Evolutionary conservation across 1,140 invertebrate species (phyloP).

Genomic region (Drosophila pachea): DNA sequence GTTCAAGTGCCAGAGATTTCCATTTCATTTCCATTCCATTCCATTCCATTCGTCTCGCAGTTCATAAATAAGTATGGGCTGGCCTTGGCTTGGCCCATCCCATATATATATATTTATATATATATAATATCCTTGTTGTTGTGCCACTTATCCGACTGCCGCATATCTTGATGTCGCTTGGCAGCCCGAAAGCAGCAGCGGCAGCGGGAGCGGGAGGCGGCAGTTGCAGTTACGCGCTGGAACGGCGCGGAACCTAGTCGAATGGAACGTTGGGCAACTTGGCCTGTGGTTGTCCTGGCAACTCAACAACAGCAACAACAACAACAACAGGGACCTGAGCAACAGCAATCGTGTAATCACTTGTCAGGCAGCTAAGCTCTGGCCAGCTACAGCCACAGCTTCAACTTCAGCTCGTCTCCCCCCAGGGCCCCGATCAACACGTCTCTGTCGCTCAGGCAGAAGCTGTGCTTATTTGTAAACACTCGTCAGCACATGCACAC

Average conservation of each 20-base stretch:
- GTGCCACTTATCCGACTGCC: conserved; percentile 44
- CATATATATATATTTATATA: conserved; percentile 20
- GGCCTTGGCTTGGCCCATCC: conserved; percentile 2
- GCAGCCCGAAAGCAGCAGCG: conserved; percentile 24
- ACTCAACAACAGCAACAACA: conserved; percentile 15
- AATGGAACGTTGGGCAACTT: conserved; percentile 13
- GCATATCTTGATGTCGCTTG: conserved; percentile 45
- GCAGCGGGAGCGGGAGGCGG: not conserved
- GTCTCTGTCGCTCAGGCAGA: not conserved
- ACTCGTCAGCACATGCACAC: conserved; percentile 50
- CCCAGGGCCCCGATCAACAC: not conserved
- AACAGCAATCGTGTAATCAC: conserved; percentile 62
- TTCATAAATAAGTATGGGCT: conserved; percentile 21
- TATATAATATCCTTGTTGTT: conserved; percentile 32
- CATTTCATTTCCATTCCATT: conserved; percentile 30
- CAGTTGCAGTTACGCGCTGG: not conserved
- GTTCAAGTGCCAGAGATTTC: not conserved
- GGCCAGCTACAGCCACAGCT: conserved; percentile 10
- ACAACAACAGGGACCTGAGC: conserved; percentile 25
- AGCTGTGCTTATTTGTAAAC: conserved; percentile 64
- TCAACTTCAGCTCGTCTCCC: not conserved
- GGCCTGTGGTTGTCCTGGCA: conserved; percentile 15
- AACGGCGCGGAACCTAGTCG: not conserved
- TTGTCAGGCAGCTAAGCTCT: conserved; percentile 65
- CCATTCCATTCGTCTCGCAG: conserved; percentile 17